phyloP scores from a whole-genome alignment of 1,140 invertebrate species.

The Tetramorium alpestre region DNA sequence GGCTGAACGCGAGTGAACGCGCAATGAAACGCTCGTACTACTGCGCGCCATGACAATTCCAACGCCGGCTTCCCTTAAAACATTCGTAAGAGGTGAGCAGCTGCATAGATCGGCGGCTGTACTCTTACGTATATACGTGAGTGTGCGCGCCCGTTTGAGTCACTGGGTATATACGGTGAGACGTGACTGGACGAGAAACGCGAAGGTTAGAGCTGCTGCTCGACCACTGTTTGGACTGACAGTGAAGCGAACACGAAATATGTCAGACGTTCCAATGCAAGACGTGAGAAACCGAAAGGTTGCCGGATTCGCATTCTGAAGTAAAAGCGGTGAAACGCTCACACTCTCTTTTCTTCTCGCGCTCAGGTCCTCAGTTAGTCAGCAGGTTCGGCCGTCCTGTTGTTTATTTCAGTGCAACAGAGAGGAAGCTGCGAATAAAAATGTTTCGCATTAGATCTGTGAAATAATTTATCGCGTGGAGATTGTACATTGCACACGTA shows the following conservation, averaged over 20 bases:
- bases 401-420: conserved; percentile 26
- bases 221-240: conserved; percentile 59
- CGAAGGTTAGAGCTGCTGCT: conserved; percentile 44
- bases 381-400: not conserved
- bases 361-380: not conserved
- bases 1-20: conserved; percentile 43
- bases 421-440: conserved; percentile 9
- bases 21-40: conserved; percentile 35
- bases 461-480: conserved; percentile 28
- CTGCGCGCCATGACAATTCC: conserved; percentile 40
- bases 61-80: conserved; percentile 36
- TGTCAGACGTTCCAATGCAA: conserved; percentile 55
- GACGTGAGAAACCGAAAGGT: conserved; percentile 60
- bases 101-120: not conserved
- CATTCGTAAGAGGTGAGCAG: conserved; percentile 37
- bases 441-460: not conserved
- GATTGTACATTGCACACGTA: not conserved
- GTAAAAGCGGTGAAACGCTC: conserved; percentile 29
- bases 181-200: conserved; percentile 54
- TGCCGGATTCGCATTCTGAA: conserved; percentile 52
- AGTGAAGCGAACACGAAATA: conserved; percentile 59
- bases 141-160: conserved; percentile 6
- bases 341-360: not conserved
- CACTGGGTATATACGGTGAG: conserved; percentile 28
- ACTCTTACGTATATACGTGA: not conserved